Conservation (phyloP, 2,113 vertebrate species). For the Hyperopisus bebe region DNA sequence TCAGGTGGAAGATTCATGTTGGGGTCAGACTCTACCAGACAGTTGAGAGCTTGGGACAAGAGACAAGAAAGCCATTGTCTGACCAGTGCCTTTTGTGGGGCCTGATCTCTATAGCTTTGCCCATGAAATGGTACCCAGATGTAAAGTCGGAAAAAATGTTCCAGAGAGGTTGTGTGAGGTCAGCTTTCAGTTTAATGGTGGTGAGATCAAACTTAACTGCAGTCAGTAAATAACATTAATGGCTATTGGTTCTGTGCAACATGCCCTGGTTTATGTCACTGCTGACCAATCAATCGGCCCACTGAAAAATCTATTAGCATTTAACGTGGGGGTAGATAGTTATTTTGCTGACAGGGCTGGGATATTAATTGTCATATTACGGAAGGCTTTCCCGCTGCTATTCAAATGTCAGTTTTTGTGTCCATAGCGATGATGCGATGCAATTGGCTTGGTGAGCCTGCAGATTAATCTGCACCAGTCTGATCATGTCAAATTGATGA, state of each 20-base stretch:
- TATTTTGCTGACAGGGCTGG: neutral
- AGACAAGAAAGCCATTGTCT: neutral
- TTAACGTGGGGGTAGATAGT: neutral
- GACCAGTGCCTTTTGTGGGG: neutral
- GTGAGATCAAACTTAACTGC: conserved; percentile 27
- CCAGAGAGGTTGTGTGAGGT: neutral
- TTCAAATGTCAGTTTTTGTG: neutral
- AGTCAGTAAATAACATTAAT: conserved; percentile 40
- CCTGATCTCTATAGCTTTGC: neutral
- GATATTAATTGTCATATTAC: neutral
- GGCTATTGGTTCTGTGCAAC: conserved; percentile 34
- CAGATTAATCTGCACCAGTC: neutral
- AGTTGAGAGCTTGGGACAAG: neutral
- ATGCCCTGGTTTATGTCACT: conserved; percentile 35
- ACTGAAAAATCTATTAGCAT: conserved; percentile 6
- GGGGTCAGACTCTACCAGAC: neutral
- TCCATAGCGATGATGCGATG: too few species aligned
- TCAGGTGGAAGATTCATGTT: neutral
- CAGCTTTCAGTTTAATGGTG: conserved; percentile 22
- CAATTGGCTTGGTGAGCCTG: neutral
- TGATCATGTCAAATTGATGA: neutral
- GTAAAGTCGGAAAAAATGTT: neutral
- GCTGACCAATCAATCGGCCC: conserved; percentile 28
- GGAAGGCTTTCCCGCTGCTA: neutral
- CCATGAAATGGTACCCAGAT: neutral